These are phyloP conservation scores for Tetragonula carbonaria DNA, from an alignment of 2,888 invertebrate genomes.

Conservation along the genomic window DNA sequence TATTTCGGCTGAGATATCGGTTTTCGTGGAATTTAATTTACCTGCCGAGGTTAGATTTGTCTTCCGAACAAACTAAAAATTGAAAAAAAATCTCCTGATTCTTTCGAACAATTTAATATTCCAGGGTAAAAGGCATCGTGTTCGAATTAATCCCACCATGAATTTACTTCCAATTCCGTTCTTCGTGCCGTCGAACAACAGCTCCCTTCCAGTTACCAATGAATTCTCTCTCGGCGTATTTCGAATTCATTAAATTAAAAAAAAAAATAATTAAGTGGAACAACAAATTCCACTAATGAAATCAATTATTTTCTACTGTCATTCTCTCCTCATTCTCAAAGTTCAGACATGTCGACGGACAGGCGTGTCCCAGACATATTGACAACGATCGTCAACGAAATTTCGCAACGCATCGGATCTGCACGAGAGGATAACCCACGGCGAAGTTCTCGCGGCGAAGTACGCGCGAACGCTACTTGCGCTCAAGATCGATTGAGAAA, in stretches of 20 bases:
- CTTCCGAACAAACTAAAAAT: too few relatives aligned
- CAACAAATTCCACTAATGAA: not conserved
- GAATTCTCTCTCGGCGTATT: not conserved
- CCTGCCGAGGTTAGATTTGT: too few relatives aligned
- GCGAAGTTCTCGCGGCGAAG: slow-evolving; percentile 12
- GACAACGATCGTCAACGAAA: not conserved
- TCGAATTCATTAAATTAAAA: not conserved
- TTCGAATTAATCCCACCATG: not conserved
- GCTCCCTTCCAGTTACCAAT: not conserved
- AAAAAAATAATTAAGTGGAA: not conserved
- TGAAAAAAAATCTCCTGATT: not conserved
- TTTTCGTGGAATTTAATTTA: not conserved
- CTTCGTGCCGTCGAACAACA: too few relatives aligned
- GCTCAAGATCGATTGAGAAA: slow-evolving; percentile 45
- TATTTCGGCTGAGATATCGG: not conserved
- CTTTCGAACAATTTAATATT: not conserved
- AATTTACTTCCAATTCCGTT: too few relatives aligned
- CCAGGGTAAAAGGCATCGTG: not conserved
- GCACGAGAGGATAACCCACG: slow-evolving; percentile 29
- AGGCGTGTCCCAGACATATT: not conserved
- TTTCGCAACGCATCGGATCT: slow-evolving; percentile 14
- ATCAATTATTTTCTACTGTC: not conserved
- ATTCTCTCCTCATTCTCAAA: not conserved
- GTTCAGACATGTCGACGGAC: not conserved
- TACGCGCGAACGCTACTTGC: not conserved